Evolutionary conservation across 1,140 invertebrate genomes (phyloP).

Genomic region (Venturia canescens): DNA sequence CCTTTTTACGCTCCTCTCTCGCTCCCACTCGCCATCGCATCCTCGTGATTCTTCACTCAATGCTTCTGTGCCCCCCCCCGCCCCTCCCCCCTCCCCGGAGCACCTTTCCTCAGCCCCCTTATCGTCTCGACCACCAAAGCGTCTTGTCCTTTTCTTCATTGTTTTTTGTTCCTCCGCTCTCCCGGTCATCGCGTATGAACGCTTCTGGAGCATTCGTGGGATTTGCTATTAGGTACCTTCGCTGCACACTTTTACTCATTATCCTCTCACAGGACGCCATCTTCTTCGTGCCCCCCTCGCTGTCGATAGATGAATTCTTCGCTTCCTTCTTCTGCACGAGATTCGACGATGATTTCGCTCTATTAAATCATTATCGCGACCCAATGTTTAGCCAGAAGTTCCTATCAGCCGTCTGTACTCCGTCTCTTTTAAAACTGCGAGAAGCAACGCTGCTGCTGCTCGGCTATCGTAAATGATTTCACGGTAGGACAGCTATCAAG

Average conservation of each 20-base stretch:
- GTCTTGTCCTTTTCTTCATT: conserved; percentile 21
- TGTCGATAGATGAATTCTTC: not conserved
- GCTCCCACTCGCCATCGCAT: not conserved
- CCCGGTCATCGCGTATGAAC: not conserved
- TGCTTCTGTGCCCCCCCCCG: conserved; percentile 18
- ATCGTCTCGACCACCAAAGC: conserved; percentile 23
- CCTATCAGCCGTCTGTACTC: too few relatives aligned
- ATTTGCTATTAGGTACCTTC: not conserved
- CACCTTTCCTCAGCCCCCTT: conserved; percentile 17
- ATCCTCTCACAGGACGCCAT: not conserved
- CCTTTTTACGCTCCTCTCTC: not conserved
- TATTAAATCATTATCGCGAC: too few relatives aligned
- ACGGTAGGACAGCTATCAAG: not conserved
- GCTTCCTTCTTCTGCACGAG: too few relatives aligned
- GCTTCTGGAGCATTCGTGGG: not conserved
- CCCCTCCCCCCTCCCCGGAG: too few relatives aligned
- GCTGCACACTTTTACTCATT: not conserved
- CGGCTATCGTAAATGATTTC: conserved; percentile 6
- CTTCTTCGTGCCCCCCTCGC: not conserved
- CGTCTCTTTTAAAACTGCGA: not conserved
- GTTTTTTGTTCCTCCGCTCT: not conserved
- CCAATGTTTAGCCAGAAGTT: not conserved
- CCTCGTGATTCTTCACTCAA: conserved; percentile 24
- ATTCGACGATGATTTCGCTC: too few relatives aligned
- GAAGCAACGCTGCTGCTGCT: not conserved